Base-by-base conservation (phyloP, 2,888 invertebrate genomes). In the Drosophila lacicola region DNA sequence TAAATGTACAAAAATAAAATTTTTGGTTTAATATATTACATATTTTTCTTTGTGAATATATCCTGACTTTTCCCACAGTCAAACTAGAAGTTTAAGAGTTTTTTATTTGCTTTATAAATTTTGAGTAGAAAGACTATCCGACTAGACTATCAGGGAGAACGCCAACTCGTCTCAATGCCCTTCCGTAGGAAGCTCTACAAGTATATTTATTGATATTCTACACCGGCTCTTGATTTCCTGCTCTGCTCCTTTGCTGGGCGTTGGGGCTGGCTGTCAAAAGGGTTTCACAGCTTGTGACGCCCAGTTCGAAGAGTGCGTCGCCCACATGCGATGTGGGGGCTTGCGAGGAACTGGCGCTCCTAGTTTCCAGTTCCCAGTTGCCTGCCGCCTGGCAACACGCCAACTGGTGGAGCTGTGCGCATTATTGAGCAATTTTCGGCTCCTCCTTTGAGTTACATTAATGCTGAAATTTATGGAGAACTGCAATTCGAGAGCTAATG, bases 391-490 rank as follows among this genome's bases (percentile, higher is more conserved):
- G 77, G 70, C 69, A 70, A 77, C 57, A 74, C 65, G 79, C 72
- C 70, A 77, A 49, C 66, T 68, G 49, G 51, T 11, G 8, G 49
- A 42, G 41, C 42, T 50, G 42, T 33, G 46, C 42, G 36, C 69
- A 29, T 68, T 84, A 87, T 85, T 84, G 73, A 85, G 84, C 80
- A 78, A 87, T 87, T 85, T 83, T 21, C 25, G 21, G 42, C 19
- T n/a, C 9, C 21, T 36, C 33, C 42, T 54, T 36, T 45, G 14
- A 25, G 45, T 45, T 47, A 39, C 39, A 62, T 57, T 49, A 41
- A 39, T 57, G 65, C 42, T n/a, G 39, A 17, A 25, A 49, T 36
- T 63, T 36, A 60, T 37, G 41, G 4, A 33, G 71, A 72, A 61
- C 8, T 78, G 70, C 70, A 70, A 58, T 73, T 62, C 67, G 79